These are phyloP conservation scores for Pterostichus niger DNA, from an alignment of 2,888 invertebrate genomes.

Conservation along the genomic window DNA sequence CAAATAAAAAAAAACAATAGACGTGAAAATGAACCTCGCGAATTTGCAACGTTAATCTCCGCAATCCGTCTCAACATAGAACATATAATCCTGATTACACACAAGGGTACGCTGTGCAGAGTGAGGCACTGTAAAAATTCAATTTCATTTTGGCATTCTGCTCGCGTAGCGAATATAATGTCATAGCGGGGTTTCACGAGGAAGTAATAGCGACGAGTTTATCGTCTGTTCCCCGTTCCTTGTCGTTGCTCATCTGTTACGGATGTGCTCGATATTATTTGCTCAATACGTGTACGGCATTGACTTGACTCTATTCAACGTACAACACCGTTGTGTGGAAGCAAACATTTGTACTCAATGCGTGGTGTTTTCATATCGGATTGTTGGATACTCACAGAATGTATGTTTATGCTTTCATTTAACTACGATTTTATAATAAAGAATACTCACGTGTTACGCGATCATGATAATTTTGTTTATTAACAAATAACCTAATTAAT, in stretches of 20 bases:
- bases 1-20: neutral
- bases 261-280: slow-evolving; percentile 26
- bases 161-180: slow-evolving; percentile 46
- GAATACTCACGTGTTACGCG: too few species aligned
- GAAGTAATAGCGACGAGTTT: slow-evolving; percentile 54
- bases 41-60: slow-evolving; percentile 12
- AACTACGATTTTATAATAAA: too few species aligned
- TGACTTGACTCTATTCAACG: neutral
- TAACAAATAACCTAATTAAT: too few species aligned
- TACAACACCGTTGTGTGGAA: neutral
- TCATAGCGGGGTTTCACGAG: slow-evolving; percentile 47
- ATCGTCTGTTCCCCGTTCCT: slow-evolving; percentile 20
- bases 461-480: too few species aligned
- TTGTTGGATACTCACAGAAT: too few species aligned
- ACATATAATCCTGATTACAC: slow-evolving; percentile 54
- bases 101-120: slow-evolving; percentile 14
- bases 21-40: neutral
- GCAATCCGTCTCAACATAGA: slow-evolving; percentile 26
- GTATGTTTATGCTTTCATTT: too few species aligned
- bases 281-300: slow-evolving; percentile 28
- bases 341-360: too few species aligned
- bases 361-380: too few species aligned
- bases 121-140: slow-evolving; percentile 35
- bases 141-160: slow-evolving; percentile 49
- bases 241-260: slow-evolving; percentile 10